Evolutionary conservation across 64 coral and sea anemone genomes (phyloP), one percentile per base, ranked within the genome.

Genomic region (Orbicella faveolata): DNA sequence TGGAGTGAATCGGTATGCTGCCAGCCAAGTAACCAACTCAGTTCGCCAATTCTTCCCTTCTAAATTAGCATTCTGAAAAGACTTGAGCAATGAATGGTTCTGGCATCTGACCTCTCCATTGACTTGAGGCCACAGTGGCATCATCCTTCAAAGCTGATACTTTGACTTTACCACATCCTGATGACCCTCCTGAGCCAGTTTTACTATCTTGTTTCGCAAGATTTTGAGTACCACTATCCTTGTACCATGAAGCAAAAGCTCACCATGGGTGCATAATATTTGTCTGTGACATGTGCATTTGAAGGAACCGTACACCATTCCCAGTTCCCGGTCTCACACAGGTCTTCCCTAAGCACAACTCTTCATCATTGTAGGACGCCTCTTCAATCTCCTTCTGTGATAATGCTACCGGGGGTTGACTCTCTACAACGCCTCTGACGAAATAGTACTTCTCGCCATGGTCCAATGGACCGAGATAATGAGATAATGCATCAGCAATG

Each of bases 311-410:
- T 75, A 85, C 79, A 91, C 30, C 30, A 30, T 30, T 30, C 30
- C 30, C 30, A 30, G 30, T 30, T 30, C 30, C 30, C 30, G 89
- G 52, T 23, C 78, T 64, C 34, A 90, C 82, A 73, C 84, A 78
- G 20, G 78, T 19, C 61, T 76, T 75, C 39, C 87, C 74, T 73
- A 51, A 69, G 33, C 20, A 4, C 67, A 93, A 30, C 63, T 93
- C 76, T 9, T 67, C 35, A n/a, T 90, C 73, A 66, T 86, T 90
- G 16, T 94, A 74, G 11, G 88, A 94, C 19, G 75, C 92, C 26
- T 57, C 34, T 73, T 94, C 88, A 79, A 94, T 79, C 70, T 78
- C 61, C 62, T 54, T 78, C 9, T 80, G 79, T 10, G 34, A 64
- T 55, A 90, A 83, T 34, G 92, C 87, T 41, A 61, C 68, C 34